These are phyloP conservation scores for Enteromius fasciolatus DNA, from an alignment of 2,797 vertebrate genomes.

Conservation along the genomic window DNA sequence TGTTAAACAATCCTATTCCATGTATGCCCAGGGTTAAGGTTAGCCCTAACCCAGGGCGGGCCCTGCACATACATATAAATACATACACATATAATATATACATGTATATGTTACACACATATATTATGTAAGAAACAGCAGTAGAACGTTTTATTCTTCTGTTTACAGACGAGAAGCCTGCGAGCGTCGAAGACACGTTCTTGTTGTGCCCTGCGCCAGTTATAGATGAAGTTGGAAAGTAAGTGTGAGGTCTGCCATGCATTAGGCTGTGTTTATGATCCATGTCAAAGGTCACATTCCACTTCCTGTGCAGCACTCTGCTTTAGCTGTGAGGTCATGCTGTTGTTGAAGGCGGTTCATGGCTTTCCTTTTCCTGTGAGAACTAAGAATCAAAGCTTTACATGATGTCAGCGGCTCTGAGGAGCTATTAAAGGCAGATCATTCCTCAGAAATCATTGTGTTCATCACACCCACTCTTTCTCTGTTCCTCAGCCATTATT, in stretches of 20 bases:
- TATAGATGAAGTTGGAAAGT: constrained; percentile 86
- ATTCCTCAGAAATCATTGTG: constrained; percentile 14
- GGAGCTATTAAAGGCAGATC: constrained; percentile 1
- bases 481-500: constrained; percentile 14
- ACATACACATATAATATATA: no score
- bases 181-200: constrained; percentile 77
- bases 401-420: constrained; percentile 19
- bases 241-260: constrained; percentile 73
- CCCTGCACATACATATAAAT: no score
- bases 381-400: background rate
- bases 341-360: background rate
- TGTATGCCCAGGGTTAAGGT: no score
- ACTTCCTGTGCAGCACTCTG: constrained; percentile 47
- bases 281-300: constrained; percentile 63
- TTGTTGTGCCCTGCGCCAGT: constrained; percentile 87
- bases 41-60: no score
- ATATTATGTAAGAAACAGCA: no score
- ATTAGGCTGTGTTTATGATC: constrained; percentile 66
- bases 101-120: no score
- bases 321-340: constrained; percentile 31
- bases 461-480: constrained; percentile 12
- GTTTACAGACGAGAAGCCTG: constrained; percentile 81
- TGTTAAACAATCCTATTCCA: no score
- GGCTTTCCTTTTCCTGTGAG: background rate
- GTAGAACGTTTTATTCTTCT: background rate